Conservation (phyloP, 2,113 vertebrate species). For the Limnothrissa miodon region DNA sequence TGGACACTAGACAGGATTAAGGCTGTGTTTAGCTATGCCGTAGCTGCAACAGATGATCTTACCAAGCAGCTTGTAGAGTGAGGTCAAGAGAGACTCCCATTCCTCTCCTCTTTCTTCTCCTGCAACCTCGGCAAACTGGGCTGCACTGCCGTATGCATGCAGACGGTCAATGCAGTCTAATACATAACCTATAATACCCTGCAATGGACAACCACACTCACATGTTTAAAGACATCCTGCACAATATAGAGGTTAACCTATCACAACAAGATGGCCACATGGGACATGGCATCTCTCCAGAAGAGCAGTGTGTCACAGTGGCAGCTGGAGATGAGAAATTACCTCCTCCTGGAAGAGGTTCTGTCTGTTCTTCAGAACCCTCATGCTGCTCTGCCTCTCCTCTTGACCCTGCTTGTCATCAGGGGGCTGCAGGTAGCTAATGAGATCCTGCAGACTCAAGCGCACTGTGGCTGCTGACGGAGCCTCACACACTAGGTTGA, state of each 20-base stretch:
- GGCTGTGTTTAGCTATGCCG: not conserved
- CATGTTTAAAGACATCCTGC: not conserved
- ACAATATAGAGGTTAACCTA: not conserved
- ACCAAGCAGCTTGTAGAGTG: slow-evolving; percentile 90
- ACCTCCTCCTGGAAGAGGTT: slow-evolving; percentile 97
- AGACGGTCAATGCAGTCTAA: slow-evolving; percentile 90
- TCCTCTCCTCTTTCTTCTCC: slow-evolving; percentile 79
- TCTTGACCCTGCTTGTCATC: slow-evolving; percentile 79
- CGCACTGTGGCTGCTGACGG: slow-evolving; percentile 77
- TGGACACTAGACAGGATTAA: too few relatives aligned
- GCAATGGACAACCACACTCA: slow-evolving; percentile 23
- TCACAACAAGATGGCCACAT: not conserved
- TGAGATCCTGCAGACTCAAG: slow-evolving; percentile 85
- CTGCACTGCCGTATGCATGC: slow-evolving; percentile 79
- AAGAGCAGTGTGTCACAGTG: not conserved
- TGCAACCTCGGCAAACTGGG: slow-evolving; percentile 79
- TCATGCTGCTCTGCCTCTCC: slow-evolving; percentile 78
- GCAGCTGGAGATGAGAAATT: not conserved
- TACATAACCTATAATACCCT: slow-evolving; percentile 91
- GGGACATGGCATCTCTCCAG: not conserved
- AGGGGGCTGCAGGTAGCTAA: slow-evolving; percentile 83
- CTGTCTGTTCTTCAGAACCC: slow-evolving; percentile 85
- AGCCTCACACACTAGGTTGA: slow-evolving; percentile 59
- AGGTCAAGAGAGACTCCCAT: slow-evolving; percentile 83
- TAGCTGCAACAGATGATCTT: slow-evolving; percentile 29